A percentile compares a stretch with the other conserved stretches of the same genome.
These are phyloP conservation scores for Batillaria attramentaria DNA, from an alignment of 1,140 invertebrate genomes.

Conservation along the genomic window DNA sequence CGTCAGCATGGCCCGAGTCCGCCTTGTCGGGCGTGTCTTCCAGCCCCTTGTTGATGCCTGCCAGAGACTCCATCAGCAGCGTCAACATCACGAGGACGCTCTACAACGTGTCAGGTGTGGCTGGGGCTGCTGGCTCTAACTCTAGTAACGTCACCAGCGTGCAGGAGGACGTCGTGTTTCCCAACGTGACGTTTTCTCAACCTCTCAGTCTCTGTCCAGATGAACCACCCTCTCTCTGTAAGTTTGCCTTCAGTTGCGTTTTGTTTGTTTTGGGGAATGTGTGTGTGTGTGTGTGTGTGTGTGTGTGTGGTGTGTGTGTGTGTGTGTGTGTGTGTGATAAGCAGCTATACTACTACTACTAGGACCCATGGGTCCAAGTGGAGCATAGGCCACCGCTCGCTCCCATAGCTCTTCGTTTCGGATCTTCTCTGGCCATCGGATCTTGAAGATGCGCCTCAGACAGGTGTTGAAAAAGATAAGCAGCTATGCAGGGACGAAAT, in stretches of 20 bases:
- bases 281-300: too few relatives aligned
- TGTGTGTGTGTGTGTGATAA: too few relatives aligned
- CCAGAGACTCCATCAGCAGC: background rate
- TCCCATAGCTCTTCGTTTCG: too few relatives aligned
- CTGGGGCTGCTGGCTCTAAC: background rate
- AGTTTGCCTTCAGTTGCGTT: background rate
- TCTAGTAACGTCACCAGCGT: background rate
- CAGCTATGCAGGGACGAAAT: too few relatives aligned
- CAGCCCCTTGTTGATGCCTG: background rate
- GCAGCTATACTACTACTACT: too few relatives aligned
- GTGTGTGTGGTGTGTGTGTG: too few relatives aligned
- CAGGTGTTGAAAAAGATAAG: too few relatives aligned
- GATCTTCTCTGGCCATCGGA: too few relatives aligned
- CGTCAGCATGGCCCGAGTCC: background rate
- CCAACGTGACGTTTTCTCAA: background rate
- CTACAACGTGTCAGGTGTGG: background rate
- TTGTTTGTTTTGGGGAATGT: background rate
- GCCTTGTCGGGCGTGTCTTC: too few relatives aligned
- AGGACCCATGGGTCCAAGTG: too few relatives aligned
- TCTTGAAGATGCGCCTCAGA: too few relatives aligned
- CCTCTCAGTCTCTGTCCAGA: background rate
- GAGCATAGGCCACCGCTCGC: too few relatives aligned
- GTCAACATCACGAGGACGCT: background rate
- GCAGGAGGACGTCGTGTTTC: background rate
- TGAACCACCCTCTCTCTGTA: slow-evolving; percentile 14